Base-by-base conservation (phyloP, 2,797 vertebrate genomes). In the Xiphophorus birchmanni region DNA sequence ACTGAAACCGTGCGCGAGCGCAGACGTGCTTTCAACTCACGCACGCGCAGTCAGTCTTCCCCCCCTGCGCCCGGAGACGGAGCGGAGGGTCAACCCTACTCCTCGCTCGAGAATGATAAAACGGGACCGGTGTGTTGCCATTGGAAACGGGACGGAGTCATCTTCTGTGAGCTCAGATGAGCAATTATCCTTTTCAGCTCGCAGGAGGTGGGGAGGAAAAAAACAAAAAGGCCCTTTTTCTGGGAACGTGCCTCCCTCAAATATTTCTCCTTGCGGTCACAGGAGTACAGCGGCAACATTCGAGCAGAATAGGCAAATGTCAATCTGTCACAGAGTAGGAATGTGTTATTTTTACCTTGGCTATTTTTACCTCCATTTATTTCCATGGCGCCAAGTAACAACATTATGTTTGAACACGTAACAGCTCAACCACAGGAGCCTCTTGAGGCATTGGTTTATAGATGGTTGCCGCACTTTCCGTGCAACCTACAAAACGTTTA, bases 171-270 rank as follows among this genome's bases (percentile, higher is more conserved):
- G 89, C 90, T 93, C 84, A 92, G 90, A 94, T 94, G 94, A 94
- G 92, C 91, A 93, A 94, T 95, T 94, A 95, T 93, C 90, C 92
- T 90, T 94, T 94, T 93, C 87, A 91, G 80, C 85, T 82, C 82
- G 73, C 76, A 91, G 80, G 37, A 78, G 71, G 40, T 15, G 52
- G n/a, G 40, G 37, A 40, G 37, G 1, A 12, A 45, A 3, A 45
- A 45, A 18, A 6, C 40, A 80, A 74, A 83, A 87, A 87, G 76
- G 44, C 74, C 32, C 54, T 84, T 91, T 87, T 95, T 90, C 91
- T 91, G 86, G 90, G 93, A 94, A 92, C 82, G 71, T 87, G 80
- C 88, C 92, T 92, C 94, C 92, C 87, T 90, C 91, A 82, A 81
- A 90, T 86, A 84, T 83, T 88, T 92, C 92, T 94, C 82, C 89